Conservation (phyloP, 2,113 vertebrate species). For the Chelonoidis abingdonii region DNA sequence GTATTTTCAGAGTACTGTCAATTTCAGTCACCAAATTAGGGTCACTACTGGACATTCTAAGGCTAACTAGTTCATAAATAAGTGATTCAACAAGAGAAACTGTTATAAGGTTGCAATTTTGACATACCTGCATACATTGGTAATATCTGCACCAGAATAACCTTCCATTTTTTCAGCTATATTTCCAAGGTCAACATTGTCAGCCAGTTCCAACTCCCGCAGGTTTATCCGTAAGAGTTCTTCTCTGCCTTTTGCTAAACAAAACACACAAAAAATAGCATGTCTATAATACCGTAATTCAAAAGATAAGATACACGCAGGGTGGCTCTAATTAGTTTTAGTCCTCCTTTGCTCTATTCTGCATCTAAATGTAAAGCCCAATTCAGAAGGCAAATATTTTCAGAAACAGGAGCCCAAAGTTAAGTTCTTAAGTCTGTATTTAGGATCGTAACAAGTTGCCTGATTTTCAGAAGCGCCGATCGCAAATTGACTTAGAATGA, state of each 20-base stretch:
- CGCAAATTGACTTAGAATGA: neutral
- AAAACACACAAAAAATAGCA: constrained; percentile 41
- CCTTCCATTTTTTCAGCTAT: constrained; percentile 97
- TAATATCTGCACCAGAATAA: constrained; percentile 98
- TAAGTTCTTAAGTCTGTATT: neutral
- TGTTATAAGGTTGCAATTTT: neutral
- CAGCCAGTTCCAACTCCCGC: constrained; percentile 92
- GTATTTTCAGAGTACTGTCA: neutral
- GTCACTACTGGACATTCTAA: neutral
- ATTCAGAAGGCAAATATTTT: neutral
- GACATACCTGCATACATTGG: constrained; percentile 95
- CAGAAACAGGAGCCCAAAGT: neutral
- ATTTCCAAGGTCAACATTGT: constrained; percentile 91
- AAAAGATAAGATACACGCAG: neutral
- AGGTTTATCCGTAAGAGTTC: constrained; percentile 94
- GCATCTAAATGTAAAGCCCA: neutral
- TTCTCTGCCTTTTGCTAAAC: constrained; percentile 90
- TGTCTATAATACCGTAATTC: neutral
- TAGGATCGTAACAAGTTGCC: neutral
- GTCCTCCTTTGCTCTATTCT: neutral
- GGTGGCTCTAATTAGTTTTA: neutral
- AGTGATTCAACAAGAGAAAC: neutral
- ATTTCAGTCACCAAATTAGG: neutral
- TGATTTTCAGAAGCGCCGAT: neutral
- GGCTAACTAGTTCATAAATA: neutral